Evolutionary conservation across 64 coral and sea anemone genomes (phyloP), one percentile per base, ranked within the genome.

Genomic region (Stichodactyla helianthus): DNA sequence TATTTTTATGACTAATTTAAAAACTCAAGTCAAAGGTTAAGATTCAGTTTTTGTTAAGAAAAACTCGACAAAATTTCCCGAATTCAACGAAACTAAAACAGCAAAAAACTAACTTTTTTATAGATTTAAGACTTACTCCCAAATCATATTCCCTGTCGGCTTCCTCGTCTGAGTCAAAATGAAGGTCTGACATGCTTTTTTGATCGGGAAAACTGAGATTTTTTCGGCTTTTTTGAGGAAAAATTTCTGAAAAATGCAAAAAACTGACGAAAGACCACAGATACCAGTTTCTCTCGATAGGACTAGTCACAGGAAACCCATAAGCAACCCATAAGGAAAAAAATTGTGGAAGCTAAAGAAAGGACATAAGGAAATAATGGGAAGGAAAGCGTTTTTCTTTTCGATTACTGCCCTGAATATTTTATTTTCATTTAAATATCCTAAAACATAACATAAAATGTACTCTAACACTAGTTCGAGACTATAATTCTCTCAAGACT

Each of bases 221-320:
- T 74, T 23, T 31, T 31, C 2, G n/a, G 5, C 19, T 31, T 74
- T 28, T 74, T 70, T 25, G 22, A 0, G 4, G 23, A 74, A 13
- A 74, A 74, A 65, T 18, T 60, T 65, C 62, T 22, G 62, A 74
- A 74, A 74, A 74, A 74, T 74, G 25, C 68, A 74, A 74, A 74
- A 74, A 74, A 74, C 68, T 74, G 68, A 74, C 68, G 68, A 74
- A 74, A 74, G 68, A 74, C 4, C 13, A 74, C 68, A 74, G 25
- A 74, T 13, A 26, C 62, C 62, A 65, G 62, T 65, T n/a, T n/a
- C 62, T n/a, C 9, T 11, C 68, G 10, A 35, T 9, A 7, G 4
- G 26, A 28, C 22, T 0, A 26, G 68, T 27, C 68, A 74, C 68
- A 74, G 68, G 68, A 74, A 74, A 27, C 68, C 68, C 68, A n/a